Base-by-base conservation (phyloP, 2,888 invertebrate species). In the Synanthedon vespiformis region DNA sequence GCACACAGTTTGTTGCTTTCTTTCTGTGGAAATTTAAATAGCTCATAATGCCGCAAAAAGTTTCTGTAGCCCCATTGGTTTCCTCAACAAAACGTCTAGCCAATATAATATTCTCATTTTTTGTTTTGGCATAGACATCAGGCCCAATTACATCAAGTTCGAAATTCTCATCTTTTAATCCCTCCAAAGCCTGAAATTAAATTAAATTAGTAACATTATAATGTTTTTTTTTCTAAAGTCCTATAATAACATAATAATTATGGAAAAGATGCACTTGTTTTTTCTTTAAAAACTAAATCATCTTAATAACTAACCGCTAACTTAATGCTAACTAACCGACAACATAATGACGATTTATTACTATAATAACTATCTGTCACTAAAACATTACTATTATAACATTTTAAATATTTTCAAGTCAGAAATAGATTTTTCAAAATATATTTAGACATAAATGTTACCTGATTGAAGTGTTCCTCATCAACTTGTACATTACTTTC, bases 91-190 rank as follows among this genome's bases (percentile, higher is more conserved):
- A 70, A 58, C 74, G 62, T 54, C 67, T 70, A 18, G 81, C 77
- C 14, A 82, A 54, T 18, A 73, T 59, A 48, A 76, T 61, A 47
- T 81, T 78, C 41, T 67, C 58, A 53, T 71, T 66, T 61, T 82
- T 74, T 16, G 59, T 57, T 53, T 83, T 77, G 58, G 86, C 80
- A 55, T 82, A 69, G 48, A 82, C 66, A 53, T 82, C 74, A 54
- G 79, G 89, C 63, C 88, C 92, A 88, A 93, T 90, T 10, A 92
- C 88, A 68, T 90, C 90, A 12, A 93, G 73, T 64, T 91, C 89
- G 58, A 90, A 88, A 11, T 83, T 76, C 3, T 86, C 79, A 51
- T 88, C 81, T 59, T 90, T 85, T 14, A 92, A 76, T 40, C 89
- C 89, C 49, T 83, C 70, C 18, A 91, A 72, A 11, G 90, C 83